A percentile compares a stretch with the other conserved stretches of the same genome.
Evolutionary conservation across 1,140 invertebrate genomes (phyloP).

Genomic region (Drosophila micromelanica): DNA sequence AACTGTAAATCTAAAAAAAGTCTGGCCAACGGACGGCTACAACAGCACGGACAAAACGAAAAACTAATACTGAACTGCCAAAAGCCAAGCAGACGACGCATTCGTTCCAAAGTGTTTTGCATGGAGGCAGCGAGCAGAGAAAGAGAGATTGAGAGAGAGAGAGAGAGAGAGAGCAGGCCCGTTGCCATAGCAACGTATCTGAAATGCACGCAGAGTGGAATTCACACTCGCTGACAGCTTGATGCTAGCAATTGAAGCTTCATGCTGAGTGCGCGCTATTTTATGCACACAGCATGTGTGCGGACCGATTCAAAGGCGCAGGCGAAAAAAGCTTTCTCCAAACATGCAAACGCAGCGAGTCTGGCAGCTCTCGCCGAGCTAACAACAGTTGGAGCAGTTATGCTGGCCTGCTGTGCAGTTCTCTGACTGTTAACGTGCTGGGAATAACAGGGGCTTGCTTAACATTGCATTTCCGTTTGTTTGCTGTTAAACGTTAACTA

Average conservation of each 20-base stretch:
- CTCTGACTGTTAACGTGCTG: conserved; percentile 5
- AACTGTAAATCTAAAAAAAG: conserved; percentile 5
- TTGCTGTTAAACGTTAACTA: not conserved
- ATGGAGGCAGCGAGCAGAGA: conserved; percentile 4
- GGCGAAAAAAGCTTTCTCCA: too few species aligned
- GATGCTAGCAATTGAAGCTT: not conserved
- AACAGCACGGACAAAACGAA: conserved; percentile 33
- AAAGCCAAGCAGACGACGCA: conserved; percentile 18
- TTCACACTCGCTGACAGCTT: not conserved
- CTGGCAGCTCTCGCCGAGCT: not conserved
- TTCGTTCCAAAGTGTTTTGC: conserved; percentile 20
- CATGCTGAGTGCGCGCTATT: not conserved
- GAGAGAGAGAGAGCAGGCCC: not conserved
- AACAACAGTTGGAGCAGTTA: not conserved
- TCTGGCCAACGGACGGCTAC: conserved; percentile 4
- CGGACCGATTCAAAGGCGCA: not conserved
- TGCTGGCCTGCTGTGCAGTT: not conserved
- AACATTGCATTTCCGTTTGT: conserved; percentile 8
- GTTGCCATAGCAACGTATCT: conserved; percentile 23
- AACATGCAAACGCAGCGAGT: not conserved
- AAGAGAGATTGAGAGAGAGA: not conserved
- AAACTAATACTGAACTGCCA: conserved; percentile 30
- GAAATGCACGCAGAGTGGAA: conserved; percentile 6
- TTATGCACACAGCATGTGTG: conserved; percentile 7
- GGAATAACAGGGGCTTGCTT: conserved; percentile 3